Base-by-base conservation (phyloP, 1,140 invertebrate species). In the Batillaria attramentaria region DNA sequence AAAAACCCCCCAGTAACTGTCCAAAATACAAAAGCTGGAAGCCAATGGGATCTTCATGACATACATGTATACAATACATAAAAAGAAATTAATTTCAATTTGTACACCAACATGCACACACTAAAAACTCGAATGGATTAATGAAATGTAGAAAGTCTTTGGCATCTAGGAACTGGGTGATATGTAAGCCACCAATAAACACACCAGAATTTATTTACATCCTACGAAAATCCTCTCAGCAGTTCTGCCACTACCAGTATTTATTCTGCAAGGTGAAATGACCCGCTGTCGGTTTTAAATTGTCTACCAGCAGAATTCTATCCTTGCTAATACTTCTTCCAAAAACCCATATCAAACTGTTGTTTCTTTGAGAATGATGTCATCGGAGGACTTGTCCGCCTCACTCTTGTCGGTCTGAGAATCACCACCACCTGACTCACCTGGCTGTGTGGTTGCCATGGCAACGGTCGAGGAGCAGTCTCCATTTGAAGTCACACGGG, bases 361-460 rank as follows among this genome's bases (percentile, higher is more conserved):
- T 24, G 73, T 57, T 62, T 75, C 73, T 39, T 75, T 75, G 24
- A 75, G 31, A 41, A 75, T 20, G 24, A 1, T 16, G 24, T 75
- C 54, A 24, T 75, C 73, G 5, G 39, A 41, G 39, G 35, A 31
- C 41, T 62, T 35, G 24, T 16, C 33, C 2, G 33, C 24, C 24
- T 13, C n/a, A 75, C 68, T 46, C n/a, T 20, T 28, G 13, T 37
- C 68, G 24, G 28, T 31, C 2, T 70, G 24, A 46, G n/a, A 39
- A 31, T 8, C 37, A 37, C 28, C 42, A 1, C 0, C 4, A 13
- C 3, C 28, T 10, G 0, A 70, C 68, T 70, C 41, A 70, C 68
- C 68, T 70, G 68, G 50, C 10, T 1, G 5, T n/a, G 1, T 69
- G 20, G 24, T 31, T 1, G 43, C 24, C n/a, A 10, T 8, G 2